Evolutionary conservation across 2,113 vertebrate genomes (phyloP).

Genomic region (Lepidothrix coronata): DNA sequence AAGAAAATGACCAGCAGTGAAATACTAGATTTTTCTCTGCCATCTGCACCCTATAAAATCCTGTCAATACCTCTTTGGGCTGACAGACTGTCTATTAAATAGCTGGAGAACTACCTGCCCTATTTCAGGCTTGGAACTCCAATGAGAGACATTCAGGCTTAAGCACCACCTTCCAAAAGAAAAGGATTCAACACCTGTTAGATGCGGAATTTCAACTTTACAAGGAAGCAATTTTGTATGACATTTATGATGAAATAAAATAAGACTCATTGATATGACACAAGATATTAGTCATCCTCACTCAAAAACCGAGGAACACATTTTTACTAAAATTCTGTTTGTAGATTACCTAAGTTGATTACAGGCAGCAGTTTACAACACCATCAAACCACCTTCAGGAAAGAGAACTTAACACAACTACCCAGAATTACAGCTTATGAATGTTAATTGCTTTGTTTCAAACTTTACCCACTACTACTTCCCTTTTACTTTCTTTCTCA

Average conservation of each 20-base stretch:
- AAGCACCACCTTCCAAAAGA: not conserved
- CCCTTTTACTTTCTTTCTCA: not conserved
- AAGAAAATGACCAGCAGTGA: constrained; percentile 50
- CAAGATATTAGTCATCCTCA: not conserved
- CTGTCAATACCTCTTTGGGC: not conserved
- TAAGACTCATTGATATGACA: not conserved
- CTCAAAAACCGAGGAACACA: not conserved
- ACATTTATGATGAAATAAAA: not conserved
- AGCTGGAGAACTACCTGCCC: not conserved
- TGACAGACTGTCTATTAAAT: not conserved
- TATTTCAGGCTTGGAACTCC: not conserved
- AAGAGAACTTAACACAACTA: not conserved
- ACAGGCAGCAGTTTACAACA: constrained; percentile 1
- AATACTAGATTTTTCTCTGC: constrained; percentile 16
- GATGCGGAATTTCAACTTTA: not conserved
- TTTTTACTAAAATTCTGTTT: not conserved
- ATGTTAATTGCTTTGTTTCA: not conserved
- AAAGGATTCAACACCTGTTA: not conserved
- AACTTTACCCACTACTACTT: not conserved
- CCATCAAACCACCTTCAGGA: not conserved
- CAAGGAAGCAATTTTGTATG: not conserved
- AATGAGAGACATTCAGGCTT: not conserved
- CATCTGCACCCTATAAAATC: not conserved
- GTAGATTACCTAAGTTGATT: not conserved
- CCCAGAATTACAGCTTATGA: not conserved